phyloP scores from a whole-genome alignment of 2,113 vertebrate genomes.

The Xiphophorus maculatus region DNA sequence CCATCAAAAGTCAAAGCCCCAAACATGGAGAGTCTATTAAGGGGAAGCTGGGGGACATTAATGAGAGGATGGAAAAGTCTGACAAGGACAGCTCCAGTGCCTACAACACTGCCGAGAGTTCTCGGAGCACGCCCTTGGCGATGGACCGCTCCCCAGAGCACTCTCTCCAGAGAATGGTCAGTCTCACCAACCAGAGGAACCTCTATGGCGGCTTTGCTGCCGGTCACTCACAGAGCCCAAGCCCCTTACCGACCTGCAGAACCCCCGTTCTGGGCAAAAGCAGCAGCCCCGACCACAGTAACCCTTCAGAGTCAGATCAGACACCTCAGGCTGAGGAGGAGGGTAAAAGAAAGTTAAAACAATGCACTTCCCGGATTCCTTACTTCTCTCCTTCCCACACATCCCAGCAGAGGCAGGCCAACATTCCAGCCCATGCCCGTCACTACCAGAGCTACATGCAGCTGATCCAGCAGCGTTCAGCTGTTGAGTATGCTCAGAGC shows the following conservation, averaged over 20 bases:
- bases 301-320: conserved; percentile 71
- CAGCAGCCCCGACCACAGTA: conserved; percentile 80
- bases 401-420: conserved; percentile 84
- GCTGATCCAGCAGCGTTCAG: conserved; percentile 92
- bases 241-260: conserved; percentile 69
- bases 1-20: conserved; percentile 81
- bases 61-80: conserved; percentile 90
- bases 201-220: conserved; percentile 80
- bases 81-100: conserved; percentile 98
- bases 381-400: conserved; percentile 91
- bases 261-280: conserved; percentile 74
- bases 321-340: conserved; percentile 75
- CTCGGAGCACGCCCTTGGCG: conserved; percentile 89
- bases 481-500: conserved; percentile 93
- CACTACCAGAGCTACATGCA: conserved; percentile 99
- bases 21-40: conserved; percentile 77
- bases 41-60: conserved; percentile 85
- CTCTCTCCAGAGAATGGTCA: conserved; percentile 90
- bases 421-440: conserved; percentile 89
- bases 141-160: conserved; percentile 91
- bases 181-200: conserved; percentile 92
- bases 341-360: conserved; percentile 68
- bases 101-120: conserved; percentile 96
- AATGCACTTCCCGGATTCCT: conserved; percentile 73
- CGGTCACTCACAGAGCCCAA: conserved; percentile 53